These are phyloP conservation scores for Matsumurasca onukii DNA, from an alignment of 1,140 invertebrate genomes.

Conservation along the genomic window DNA sequence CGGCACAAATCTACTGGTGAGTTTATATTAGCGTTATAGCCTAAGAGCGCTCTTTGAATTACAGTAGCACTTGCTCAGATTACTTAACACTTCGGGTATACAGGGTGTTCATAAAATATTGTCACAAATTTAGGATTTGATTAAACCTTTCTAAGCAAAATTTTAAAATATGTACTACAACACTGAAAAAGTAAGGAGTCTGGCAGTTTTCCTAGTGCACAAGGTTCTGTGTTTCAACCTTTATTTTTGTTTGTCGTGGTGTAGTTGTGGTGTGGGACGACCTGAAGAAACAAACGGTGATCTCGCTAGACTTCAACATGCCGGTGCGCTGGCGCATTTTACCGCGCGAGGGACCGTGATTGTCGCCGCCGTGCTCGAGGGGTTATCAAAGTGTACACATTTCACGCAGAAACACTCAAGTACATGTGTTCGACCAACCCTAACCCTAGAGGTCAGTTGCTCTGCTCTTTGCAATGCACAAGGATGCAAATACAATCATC, in stretches of 20 bases:
- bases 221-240: too few species aligned
- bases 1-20: slow-evolving; percentile 81
- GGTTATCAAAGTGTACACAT: slow-evolving; percentile 97
- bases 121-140: too few species aligned
- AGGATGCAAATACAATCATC: too few species aligned
- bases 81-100: too few species aligned
- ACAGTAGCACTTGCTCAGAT: too few species aligned
- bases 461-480: too few species aligned
- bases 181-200: too few species aligned
- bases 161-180: too few species aligned
- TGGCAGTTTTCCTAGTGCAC: too few species aligned
- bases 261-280: slow-evolving; percentile 99
- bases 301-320: slow-evolving; percentile 91
- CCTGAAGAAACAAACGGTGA: slow-evolving; percentile 88
- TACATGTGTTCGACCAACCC: slow-evolving; percentile 95
- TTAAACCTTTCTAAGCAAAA: too few species aligned
- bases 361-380: slow-evolving; percentile 94
- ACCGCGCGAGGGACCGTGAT: slow-evolving; percentile 87
- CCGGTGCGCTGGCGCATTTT: slow-evolving; percentile 88
- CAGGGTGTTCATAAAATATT: too few species aligned
- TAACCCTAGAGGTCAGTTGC: slow-evolving; percentile 73
- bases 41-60: background rate
- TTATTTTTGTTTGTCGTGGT: too few species aligned
- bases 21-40: slow-evolving; percentile 21
- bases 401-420: slow-evolving; percentile 93